Conservation (phyloP, 1,140 invertebrate genomes). For the Meteorus sp. region DNA sequence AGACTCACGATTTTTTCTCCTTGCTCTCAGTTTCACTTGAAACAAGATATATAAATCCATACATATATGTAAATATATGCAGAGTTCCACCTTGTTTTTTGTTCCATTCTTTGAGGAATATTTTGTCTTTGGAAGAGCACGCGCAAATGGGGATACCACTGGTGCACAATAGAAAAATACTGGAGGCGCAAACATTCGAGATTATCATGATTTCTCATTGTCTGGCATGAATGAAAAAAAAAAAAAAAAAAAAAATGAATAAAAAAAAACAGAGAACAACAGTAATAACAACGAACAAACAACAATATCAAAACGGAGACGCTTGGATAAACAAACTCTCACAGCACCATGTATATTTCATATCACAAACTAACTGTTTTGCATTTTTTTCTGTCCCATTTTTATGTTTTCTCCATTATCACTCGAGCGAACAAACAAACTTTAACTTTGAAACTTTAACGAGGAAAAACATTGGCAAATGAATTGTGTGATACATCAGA, state of each 20-base stretch:
- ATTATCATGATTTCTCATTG: neutral
- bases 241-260: constrained; percentile 1
- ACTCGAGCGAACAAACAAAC: constrained; percentile 9
- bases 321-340: neutral
- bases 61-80: too few species aligned
- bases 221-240: neutral
- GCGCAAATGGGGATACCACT: neutral
- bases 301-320: too few species aligned
- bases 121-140: neutral
- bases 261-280: neutral
- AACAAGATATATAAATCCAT: too few species aligned
- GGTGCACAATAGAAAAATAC: constrained; percentile 8
- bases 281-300: neutral
- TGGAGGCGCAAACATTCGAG: neutral
- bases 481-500: neutral
- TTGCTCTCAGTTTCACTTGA: too few species aligned
- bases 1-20: too few species aligned
- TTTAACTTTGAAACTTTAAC: neutral
- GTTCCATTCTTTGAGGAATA: too few species aligned
- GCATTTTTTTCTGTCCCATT: neutral
- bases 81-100: too few species aligned
- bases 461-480: neutral
- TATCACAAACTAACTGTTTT: neutral
- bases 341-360: neutral
- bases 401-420: neutral